Conservation (phyloP, 2,888 invertebrate species). For the Baronia brevicornis region DNA sequence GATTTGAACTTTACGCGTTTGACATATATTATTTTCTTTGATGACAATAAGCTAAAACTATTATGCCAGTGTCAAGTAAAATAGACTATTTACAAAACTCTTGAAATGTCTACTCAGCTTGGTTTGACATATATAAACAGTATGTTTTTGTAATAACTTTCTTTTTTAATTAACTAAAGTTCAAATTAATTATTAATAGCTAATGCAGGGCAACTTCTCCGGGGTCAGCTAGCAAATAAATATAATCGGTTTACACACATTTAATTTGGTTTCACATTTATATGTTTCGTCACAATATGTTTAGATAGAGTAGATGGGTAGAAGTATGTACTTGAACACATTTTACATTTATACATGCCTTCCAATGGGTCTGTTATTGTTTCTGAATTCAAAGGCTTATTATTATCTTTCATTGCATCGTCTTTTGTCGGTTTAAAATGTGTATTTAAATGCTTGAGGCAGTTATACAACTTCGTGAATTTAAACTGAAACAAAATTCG, state of each 20-base stretch:
- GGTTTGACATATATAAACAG: no score
- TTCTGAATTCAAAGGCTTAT: constrained; percentile 1
- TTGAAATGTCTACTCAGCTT: no score
- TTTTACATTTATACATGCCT: constrained; percentile 47
- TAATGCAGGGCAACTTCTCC: constrained; percentile 1
- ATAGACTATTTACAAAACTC: no score
- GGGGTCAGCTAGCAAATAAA: constrained; percentile 1
- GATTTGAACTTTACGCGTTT: no score
- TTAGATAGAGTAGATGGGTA: constrained; percentile 50
- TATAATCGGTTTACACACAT: constrained; percentile 6
- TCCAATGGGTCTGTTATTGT: constrained; percentile 9
- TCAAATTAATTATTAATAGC: constrained; percentile 1
- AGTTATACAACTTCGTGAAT: constrained; percentile 41
- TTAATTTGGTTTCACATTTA: constrained; percentile 29
- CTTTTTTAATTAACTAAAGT: neutral
- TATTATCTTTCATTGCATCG: neutral
- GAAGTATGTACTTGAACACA: constrained; percentile 52
- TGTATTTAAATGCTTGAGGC: constrained; percentile 45
- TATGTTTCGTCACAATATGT: constrained; percentile 56
- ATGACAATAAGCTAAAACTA: no score
- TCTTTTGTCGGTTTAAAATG: constrained; percentile 27
- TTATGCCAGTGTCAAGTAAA: no score
- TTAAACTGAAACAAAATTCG: constrained; percentile 43
- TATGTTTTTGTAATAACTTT: constrained; percentile 14
- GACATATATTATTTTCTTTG: no score